Evolutionary conservation across 53 echinoderm and acorn worm species (phyloP).

Genomic region (Echinarachnius parma): DNA sequence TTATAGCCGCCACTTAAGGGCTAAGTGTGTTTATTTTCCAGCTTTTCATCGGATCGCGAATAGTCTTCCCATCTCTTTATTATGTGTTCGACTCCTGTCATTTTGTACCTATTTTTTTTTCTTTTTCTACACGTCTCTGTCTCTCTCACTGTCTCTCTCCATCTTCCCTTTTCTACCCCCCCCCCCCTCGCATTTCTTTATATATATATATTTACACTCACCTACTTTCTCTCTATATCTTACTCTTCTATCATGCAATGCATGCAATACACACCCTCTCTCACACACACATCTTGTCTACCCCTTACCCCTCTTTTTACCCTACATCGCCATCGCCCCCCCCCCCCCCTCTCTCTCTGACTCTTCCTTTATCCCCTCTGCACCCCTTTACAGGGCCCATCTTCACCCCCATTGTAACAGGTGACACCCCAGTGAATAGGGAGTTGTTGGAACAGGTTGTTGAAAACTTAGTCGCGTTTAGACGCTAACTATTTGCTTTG

Average conservation of each 20-base stretch:
- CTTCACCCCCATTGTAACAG: too few species aligned
- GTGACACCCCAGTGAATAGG: too few species aligned
- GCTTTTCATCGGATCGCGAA: conserved; percentile 41
- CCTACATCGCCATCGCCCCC: background rate
- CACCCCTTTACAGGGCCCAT: background rate
- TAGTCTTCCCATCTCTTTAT: conserved; percentile 2
- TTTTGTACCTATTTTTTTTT: conserved; percentile 12
- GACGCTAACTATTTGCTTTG: too few species aligned
- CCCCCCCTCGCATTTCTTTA: background rate
- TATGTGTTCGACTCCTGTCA: conserved; percentile 9
- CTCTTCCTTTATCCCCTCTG: background rate
- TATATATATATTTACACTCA: too few species aligned
- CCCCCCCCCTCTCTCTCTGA: background rate
- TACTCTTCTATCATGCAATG: background rate
- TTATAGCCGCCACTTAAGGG: conserved; percentile 27
- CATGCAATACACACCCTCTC: background rate
- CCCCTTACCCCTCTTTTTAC: background rate
- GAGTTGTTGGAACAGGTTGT: too few species aligned
- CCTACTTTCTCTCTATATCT: background rate
- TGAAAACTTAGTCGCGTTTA: too few species aligned
- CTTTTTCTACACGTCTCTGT: background rate
- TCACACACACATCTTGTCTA: background rate
- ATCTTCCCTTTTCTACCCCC: background rate
- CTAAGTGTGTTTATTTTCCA: conserved; percentile 47
- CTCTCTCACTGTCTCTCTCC: background rate